Conservation (phyloP, 2,113 vertebrate species). For the Ginglymostoma cirratum region DNA sequence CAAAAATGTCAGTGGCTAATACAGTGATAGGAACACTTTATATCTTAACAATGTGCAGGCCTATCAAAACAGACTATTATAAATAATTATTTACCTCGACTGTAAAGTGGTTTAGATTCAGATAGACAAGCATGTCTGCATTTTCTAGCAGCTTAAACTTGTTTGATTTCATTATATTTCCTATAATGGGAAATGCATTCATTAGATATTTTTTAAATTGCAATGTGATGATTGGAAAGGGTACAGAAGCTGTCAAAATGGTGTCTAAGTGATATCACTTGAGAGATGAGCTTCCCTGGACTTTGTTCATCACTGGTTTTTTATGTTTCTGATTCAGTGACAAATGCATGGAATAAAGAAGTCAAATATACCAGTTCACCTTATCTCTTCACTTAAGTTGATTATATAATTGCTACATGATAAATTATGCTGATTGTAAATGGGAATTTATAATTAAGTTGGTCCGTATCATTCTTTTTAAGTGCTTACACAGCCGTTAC, state of each 20-base stretch:
- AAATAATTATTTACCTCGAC: conserved; percentile 23
- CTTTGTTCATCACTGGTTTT: background rate
- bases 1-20: background rate
- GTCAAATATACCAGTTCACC: background rate
- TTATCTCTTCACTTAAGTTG: background rate
- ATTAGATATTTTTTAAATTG: background rate
- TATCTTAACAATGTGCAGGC: conserved; percentile 34
- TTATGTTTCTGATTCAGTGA: background rate
- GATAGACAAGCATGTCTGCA: conserved; percentile 15
- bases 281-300: background rate
- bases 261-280: conserved; percentile 14
- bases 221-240: background rate
- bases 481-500: background rate
- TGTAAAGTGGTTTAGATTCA: background rate
- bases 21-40: conserved; percentile 13
- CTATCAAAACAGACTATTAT: conserved; percentile 4
- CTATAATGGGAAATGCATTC: background rate
- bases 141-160: background rate
- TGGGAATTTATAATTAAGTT: conserved; percentile 3
- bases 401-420: background rate
- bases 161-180: conserved; percentile 4
- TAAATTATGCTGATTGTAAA: background rate
- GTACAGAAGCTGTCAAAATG: conserved; percentile 7
- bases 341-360: background rate
- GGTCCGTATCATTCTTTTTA: background rate